A percentile compares a stretch with the other conserved stretches of the same genome.
Conservation (phyloP, 2,888 invertebrate genomes). For the Monoplex corrugatus region DNA sequence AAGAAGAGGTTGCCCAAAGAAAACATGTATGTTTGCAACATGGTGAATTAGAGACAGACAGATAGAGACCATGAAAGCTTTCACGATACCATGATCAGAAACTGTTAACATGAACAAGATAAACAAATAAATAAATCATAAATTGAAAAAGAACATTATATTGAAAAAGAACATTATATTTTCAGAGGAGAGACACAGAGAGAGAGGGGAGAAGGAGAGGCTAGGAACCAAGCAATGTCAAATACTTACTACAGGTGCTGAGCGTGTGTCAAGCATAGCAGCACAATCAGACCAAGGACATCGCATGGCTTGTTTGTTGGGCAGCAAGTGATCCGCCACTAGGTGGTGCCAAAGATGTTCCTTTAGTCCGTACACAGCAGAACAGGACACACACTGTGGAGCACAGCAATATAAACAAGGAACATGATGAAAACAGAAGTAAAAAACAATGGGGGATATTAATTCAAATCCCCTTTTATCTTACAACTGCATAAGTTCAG, state of each 20-base stretch:
- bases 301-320: slow-evolving; percentile 50
- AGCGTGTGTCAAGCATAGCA: slow-evolving; percentile 54
- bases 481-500: neutral
- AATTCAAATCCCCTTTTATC: too few relatives aligned
- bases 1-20: too few relatives aligned
- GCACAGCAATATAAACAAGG: slow-evolving; percentile 4
- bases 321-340: slow-evolving; percentile 57
- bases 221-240: too few relatives aligned
- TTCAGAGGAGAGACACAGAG: neutral
- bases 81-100: neutral
- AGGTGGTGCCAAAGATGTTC: slow-evolving; percentile 60
- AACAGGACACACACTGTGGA: slow-evolving; percentile 58
- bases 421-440: neutral
- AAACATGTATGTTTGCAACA: too few relatives aligned
- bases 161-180: neutral
- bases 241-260: slow-evolving; percentile 52
- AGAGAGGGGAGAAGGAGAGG: too few relatives aligned
- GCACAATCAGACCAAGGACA: slow-evolving; percentile 63
- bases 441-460: neutral
- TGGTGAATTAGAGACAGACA: too few relatives aligned
- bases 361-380: slow-evolving; percentile 58
- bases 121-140: neutral
- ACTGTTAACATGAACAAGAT: neutral
- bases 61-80: neutral
- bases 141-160: neutral